Evolutionary conservation across 2,113 vertebrate species (phyloP).

Genomic region (Sterna hirundo): DNA sequence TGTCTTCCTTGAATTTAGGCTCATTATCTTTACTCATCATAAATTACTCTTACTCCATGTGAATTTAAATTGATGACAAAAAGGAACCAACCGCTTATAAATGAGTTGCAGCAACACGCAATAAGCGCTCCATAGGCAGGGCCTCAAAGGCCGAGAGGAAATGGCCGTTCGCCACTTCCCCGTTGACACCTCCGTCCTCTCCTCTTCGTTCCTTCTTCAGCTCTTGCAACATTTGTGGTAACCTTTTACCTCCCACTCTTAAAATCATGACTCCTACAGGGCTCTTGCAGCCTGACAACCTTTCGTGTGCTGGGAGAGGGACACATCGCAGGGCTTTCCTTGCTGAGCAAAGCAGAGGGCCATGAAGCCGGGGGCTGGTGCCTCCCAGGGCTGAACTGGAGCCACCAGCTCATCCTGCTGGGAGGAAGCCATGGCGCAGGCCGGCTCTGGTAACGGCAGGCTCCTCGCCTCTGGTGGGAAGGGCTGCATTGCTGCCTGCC

Average conservation of each 20-base stretch:
- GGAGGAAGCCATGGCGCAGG: background rate
- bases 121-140: background rate
- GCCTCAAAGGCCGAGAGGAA: background rate
- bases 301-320: background rate
- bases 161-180: background rate
- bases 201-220: background rate
- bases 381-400: background rate
- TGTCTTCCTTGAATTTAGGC: background rate
- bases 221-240: background rate
- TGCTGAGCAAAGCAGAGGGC: background rate
- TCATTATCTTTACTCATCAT: background rate
- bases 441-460: background rate
- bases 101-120: background rate
- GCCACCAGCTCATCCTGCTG: background rate
- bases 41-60: background rate
- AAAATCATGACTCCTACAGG: background rate
- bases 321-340: background rate
- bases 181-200: background rate
- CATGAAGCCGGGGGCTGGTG: fast-evolving
- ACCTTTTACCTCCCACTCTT: background rate
- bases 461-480: background rate
- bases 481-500: background rate
- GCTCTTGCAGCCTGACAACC: fast-evolving
- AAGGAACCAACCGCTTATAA: background rate
- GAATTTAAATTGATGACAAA: background rate